Conservation (phyloP, 2,888 invertebrate species). For the Rhodophaea formosa region DNA sequence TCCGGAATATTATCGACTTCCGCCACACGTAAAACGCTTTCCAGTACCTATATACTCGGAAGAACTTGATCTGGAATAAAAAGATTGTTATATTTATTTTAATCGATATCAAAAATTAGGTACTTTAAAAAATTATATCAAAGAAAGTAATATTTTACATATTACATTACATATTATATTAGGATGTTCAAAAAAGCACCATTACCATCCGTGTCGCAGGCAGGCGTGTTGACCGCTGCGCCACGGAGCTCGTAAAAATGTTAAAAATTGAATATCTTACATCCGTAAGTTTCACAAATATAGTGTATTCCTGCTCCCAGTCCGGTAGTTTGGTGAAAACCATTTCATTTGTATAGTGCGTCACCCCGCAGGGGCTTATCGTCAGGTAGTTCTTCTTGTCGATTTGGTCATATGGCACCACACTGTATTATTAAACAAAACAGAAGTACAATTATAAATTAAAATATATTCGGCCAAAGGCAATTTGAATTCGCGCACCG, state of each 20-base stretch:
- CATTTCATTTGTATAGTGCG: slow-evolving; percentile 88
- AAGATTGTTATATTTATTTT: not conserved
- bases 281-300: slow-evolving; percentile 88
- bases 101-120: no score
- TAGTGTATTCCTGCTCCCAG: slow-evolving; percentile 92
- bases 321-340: slow-evolving; percentile 88
- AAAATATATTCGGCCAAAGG: no score
- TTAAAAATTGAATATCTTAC: slow-evolving; percentile 53
- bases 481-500: no score
- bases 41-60: slow-evolving; percentile 86
- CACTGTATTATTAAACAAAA: slow-evolving; percentile 76
- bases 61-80: slow-evolving; percentile 82
- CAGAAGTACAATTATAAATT: no score
- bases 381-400: slow-evolving; percentile 88
- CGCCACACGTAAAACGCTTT: slow-evolving; percentile 92
- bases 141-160: no score
- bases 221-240: no score
- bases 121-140: no score
- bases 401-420: slow-evolving; percentile 86
- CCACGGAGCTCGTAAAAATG: no score
- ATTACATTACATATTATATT: no score
- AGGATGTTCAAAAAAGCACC: no score
- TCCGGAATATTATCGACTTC: slow-evolving; percentile 86
- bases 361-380: slow-evolving; percentile 90
- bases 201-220: no score